Conservation (phyloP, 35 echinoderm and acorn worm species). For the Ptychodera flava region DNA sequence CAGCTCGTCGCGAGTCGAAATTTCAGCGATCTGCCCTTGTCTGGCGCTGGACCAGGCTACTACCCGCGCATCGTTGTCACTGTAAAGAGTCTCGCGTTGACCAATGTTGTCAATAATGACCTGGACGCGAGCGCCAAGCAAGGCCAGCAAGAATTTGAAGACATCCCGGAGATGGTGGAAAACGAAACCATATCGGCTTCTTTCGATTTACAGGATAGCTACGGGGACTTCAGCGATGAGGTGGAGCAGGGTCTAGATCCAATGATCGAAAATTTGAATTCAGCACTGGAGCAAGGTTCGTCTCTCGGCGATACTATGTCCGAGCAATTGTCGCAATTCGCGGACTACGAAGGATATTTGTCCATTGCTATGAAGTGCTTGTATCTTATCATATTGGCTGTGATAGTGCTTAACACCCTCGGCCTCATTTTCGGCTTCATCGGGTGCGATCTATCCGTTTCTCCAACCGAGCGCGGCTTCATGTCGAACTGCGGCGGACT, state of each 20-base stretch:
- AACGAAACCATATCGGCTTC: neutral
- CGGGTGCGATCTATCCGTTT: slow-evolving; percentile 22
- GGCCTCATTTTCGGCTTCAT: slow-evolving; percentile 37
- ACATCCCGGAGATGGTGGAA: slow-evolving; percentile 48
- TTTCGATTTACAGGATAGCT: neutral
- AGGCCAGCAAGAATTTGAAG: slow-evolving; percentile 56
- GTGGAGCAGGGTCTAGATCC: neutral
- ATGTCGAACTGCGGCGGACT: slow-evolving; percentile 67
- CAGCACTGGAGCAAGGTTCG: neutral
- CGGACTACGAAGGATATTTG: neutral
- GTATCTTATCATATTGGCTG: slow-evolving; percentile 53
- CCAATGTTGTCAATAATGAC: neutral
- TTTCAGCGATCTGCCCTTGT: neutral
- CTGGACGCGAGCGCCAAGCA: neutral
- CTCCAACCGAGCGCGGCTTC: slow-evolving; percentile 3
- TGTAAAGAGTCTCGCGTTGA: neutral
- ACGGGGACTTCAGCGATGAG: neutral
- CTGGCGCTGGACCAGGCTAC: neutral
- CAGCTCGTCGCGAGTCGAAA: neutral
- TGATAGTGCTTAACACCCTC: slow-evolving; percentile 39
- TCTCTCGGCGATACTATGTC: neutral
- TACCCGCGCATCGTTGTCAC: neutral
- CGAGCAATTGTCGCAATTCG: neutral
- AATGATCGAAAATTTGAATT: neutral
- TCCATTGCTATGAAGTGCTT: slow-evolving; percentile 31